Evolutionary conservation across 2,888 invertebrate species (phyloP).

Genomic region (Acleris literana): DNA sequence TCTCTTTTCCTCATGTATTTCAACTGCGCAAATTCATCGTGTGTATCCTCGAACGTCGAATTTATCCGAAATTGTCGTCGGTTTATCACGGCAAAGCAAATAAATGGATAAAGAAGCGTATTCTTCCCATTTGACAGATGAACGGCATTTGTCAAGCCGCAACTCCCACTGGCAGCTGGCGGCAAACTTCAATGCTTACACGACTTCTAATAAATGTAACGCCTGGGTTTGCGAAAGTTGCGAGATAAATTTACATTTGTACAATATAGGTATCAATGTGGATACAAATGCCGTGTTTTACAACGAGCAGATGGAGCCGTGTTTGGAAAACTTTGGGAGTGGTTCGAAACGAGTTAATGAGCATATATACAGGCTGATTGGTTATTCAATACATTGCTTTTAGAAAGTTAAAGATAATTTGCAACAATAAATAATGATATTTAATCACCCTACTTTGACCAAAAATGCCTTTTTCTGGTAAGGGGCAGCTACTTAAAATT

Average conservation of each 20-base stretch:
- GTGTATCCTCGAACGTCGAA: conserved; percentile 10
- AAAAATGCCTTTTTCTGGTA: no score
- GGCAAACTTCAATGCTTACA: conserved; percentile 63
- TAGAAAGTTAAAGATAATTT: no score
- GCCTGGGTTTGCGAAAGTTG: conserved; percentile 48
- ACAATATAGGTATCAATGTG: conserved; percentile 3
- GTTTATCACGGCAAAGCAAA: conserved; percentile 35
- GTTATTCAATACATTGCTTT: no score
- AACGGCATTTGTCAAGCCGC: conserved; percentile 68
- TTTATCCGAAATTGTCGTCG: conserved; percentile 20
- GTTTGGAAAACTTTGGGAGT: no score
- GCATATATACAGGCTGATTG: no score
- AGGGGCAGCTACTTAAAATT: no score
- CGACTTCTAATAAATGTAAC: conserved; percentile 64
- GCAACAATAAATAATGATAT: no score
- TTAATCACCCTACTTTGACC: no score
- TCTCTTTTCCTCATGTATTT: no score
- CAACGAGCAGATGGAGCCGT: no score
- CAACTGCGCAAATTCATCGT: conserved; percentile 2
- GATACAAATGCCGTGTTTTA: neutral
- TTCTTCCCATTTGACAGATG: conserved; percentile 68
- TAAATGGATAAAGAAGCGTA: conserved; percentile 38
- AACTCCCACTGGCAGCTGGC: conserved; percentile 53
- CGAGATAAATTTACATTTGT: conserved; percentile 30
- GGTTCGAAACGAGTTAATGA: no score